Conservation (phyloP, 1,140 invertebrate genomes). For the Cryptotermes secundus region DNA sequence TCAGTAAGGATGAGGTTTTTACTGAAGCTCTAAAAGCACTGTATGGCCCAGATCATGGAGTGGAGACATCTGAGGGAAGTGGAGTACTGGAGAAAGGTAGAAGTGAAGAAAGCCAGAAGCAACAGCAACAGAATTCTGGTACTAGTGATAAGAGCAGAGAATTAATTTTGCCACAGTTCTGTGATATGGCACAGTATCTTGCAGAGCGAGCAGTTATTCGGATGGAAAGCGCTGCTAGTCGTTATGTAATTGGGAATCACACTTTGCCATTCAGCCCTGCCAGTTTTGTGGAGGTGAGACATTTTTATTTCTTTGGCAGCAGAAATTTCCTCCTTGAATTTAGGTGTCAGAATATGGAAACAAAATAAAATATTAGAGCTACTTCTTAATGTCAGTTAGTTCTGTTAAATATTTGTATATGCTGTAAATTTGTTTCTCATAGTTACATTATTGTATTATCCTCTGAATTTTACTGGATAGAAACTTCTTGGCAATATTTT, state of each 20-base stretch:
- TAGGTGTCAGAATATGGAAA: too few relatives aligned
- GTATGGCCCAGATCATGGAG: slow-evolving; percentile 51
- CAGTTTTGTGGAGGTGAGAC: slow-evolving; percentile 61
- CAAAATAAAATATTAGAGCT: too few relatives aligned
- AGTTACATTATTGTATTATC: too few relatives aligned
- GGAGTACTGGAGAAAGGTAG: slow-evolving; percentile 51
- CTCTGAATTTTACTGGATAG: too few relatives aligned
- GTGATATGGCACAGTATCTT: slow-evolving; percentile 62
- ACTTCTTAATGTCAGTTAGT: too few relatives aligned
- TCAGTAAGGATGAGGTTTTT: slow-evolving; percentile 74
- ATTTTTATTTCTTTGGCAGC: not conserved
- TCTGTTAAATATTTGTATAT: too few relatives aligned
- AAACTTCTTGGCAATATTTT: too few relatives aligned
- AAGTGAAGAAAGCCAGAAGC: slow-evolving; percentile 13
- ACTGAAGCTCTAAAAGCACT: slow-evolving; percentile 69
- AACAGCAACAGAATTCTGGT: not conserved
- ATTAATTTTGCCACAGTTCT: slow-evolving; percentile 56
- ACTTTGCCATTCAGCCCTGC: slow-evolving; percentile 64
- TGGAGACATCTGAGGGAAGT: not conserved
- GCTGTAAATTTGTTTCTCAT: too few relatives aligned
- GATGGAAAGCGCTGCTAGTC: slow-evolving; percentile 56
- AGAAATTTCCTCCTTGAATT: too few relatives aligned
- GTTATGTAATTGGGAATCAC: slow-evolving; percentile 61
- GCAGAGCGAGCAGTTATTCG: slow-evolving; percentile 62
- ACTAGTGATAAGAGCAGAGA: not conserved